Evolutionary conservation across 2,797 vertebrate species (phyloP), one percentile per base, ranked within the genome.

Genomic region (Eleutherodactylus coqui): DNA sequence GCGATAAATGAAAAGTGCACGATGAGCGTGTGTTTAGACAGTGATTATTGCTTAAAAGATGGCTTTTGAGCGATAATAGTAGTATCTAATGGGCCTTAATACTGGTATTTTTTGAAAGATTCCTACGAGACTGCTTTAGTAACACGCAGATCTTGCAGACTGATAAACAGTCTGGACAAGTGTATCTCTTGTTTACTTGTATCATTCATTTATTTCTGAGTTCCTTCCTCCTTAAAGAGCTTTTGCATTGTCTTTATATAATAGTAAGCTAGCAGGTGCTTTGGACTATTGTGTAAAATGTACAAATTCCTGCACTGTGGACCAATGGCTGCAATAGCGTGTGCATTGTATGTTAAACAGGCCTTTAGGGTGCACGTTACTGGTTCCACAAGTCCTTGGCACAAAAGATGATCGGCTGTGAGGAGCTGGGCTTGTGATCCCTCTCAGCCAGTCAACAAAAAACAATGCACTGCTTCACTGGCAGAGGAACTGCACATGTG

Each of bases 281-380:
- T n/a, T n/a, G n/a, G n/a, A n/a, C n/a, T n/a, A n/a, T n/a, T n/a
- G n/a, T n/a, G n/a, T n/a, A n/a, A n/a, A n/a, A n/a, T n/a, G 9
- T 60, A n/a, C 8, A n/a, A 11, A 27, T 60, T 27, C 13, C 55
- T 60, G 55, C 55, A 27, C n/a, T 13, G 55, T 10, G n/a, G n/a
- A n/a, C n/a, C n/a, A n/a, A n/a, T n/a, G n/a, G n/a, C n/a, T n/a
- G n/a, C 24, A n/a, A 60, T 60, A 29, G 55, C 24, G 24, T 60
- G 55, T 60, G n/a, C 55, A 60, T 60, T 60, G 55, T 60, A 60
- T 60, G 55, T 10, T 60, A 60, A 60, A 27, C 55, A 29, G 55
- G 24, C n/a, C 55, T 27, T 60, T 5, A 27, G 55, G 55, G n/a
- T 10, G 7, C n/a, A 11, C 55, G 3, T 10, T 27, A 60, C 55